Conservation (phyloP, 2,797 vertebrate genomes). For the Coccyzus lansbergi region DNA sequence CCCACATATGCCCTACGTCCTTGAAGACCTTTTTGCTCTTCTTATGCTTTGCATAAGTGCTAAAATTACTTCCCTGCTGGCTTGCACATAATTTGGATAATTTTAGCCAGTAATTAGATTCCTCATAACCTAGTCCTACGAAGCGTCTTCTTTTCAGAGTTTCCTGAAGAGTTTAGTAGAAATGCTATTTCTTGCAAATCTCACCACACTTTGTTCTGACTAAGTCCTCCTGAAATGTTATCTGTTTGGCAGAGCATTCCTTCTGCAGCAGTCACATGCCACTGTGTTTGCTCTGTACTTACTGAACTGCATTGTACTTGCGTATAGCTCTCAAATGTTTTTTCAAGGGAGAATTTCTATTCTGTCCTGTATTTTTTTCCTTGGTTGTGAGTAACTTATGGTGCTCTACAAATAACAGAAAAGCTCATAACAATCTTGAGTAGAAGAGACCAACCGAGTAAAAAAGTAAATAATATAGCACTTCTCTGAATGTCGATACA, state of each 20-base stretch:
- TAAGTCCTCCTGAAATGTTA: conserved; percentile 27
- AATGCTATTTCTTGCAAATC: conserved; percentile 5
- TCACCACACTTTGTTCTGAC: conserved; percentile 26
- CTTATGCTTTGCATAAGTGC: not conserved
- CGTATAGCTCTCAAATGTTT: not conserved
- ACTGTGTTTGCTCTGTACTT: not conserved
- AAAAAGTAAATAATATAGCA: conserved; percentile 22
- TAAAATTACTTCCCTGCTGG: not conserved
- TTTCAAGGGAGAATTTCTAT: not conserved
- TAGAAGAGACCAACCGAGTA: conserved; percentile 22
- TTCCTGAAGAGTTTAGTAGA: conserved; percentile 28
- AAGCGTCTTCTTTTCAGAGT: conserved; percentile 8
- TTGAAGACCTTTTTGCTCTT: not conserved
- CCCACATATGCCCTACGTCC: not conserved
- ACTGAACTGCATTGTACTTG: not conserved
- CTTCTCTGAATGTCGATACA: not conserved
- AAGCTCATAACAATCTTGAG: conserved; percentile 37
- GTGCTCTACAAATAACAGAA: conserved; percentile 11
- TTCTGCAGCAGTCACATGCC: not conserved
- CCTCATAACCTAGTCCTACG: not conserved
- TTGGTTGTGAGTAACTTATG: not conserved
- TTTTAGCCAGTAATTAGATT: conserved; percentile 13
- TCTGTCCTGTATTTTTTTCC: not conserved
- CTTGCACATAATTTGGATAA: conserved; percentile 9
- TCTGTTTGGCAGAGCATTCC: conserved; percentile 40